phyloP scores from a whole-genome alignment of 1,140 invertebrate genomes.

The Pemphigus obesinymphae region DNA sequence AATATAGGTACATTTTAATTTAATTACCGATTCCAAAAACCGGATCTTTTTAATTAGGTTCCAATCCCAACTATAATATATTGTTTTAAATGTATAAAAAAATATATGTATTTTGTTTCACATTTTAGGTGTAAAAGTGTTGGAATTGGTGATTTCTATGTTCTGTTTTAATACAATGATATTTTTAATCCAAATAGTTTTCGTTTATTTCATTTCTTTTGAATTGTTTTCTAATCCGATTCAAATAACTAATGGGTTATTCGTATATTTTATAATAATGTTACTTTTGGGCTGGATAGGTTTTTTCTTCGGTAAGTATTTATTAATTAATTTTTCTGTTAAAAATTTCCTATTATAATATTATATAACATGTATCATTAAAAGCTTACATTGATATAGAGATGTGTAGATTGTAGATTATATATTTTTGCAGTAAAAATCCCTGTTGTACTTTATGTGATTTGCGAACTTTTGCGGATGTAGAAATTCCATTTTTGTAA shows the following conservation, averaged over 20 bases:
- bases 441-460: too few species aligned
- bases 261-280: background rate
- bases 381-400: too few species aligned
- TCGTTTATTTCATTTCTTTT: background rate
- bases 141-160: constrained; percentile 4
- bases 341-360: too few species aligned
- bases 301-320: constrained; percentile 7
- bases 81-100: background rate
- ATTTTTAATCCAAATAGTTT: background rate
- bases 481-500: too few species aligned
- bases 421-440: too few species aligned
- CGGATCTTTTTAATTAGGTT: too few species aligned
- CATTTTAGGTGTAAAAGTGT: background rate
- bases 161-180: background rate
- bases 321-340: background rate
- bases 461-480: too few species aligned
- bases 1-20: too few species aligned
- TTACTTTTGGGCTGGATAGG: constrained; percentile 26
- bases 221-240: background rate
- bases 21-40: too few species aligned
- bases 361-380: too few species aligned
- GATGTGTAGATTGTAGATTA: too few species aligned
- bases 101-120: background rate
- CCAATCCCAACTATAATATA: background rate
- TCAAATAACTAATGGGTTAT: background rate